Evolutionary conservation across 2,888 invertebrate species (phyloP).

Genomic region (Lydus trimaculatus): DNA sequence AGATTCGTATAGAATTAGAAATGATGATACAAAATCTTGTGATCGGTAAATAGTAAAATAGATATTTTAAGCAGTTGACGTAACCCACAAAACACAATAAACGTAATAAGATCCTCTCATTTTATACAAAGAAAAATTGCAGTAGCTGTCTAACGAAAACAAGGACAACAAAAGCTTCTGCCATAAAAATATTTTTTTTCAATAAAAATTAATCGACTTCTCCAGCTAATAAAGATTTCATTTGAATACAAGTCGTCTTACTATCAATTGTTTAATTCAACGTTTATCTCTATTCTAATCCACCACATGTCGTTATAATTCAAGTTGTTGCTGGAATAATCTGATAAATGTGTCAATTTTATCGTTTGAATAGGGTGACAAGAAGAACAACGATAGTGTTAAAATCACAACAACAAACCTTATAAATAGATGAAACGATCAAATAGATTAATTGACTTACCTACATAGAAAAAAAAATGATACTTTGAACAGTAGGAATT

Average conservation of each 20-base stretch:
- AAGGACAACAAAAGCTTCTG: background rate
- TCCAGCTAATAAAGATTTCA: too few relatives aligned
- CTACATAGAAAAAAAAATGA: background rate
- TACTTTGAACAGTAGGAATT: background rate
- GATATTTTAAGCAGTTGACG: background rate
- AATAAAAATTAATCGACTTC: too few relatives aligned
- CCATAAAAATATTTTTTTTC: too few relatives aligned
- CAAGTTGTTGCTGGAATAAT: background rate
- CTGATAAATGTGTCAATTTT: conserved; percentile 5
- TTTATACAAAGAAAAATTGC: background rate
- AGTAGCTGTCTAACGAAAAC: background rate
- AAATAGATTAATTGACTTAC: background rate
- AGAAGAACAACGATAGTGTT: background rate
- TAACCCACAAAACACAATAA: background rate
- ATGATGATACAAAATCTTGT: background rate
- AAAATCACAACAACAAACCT: background rate
- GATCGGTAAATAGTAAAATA: background rate
- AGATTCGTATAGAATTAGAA: background rate
- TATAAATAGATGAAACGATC: background rate
- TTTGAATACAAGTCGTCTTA: background rate
- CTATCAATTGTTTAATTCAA: background rate
- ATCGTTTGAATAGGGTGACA: background rate
- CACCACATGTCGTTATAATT: background rate
- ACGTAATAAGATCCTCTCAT: too few relatives aligned
- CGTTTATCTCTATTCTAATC: background rate